Evolutionary conservation across 2,888 invertebrate genomes (phyloP), one percentile per base, ranked within the genome.

Genomic region (Nysson spinosus): DNA sequence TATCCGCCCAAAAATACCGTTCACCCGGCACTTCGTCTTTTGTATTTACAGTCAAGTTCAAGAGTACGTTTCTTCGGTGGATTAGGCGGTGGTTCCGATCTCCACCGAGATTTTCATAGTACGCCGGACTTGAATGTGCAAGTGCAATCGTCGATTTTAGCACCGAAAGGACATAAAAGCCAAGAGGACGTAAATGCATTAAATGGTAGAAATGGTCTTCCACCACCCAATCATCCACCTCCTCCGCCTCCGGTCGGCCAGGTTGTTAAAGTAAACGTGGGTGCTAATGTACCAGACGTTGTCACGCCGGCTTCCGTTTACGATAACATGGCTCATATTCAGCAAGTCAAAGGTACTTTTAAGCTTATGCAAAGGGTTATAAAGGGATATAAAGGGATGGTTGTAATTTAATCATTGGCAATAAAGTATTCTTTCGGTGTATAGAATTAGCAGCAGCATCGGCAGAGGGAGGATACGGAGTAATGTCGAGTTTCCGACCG

Each of bases 401-500:
- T n/a, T n/a, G n/a, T n/a, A n/a, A n/a, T n/a, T n/a, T n/a, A n/a
- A n/a, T n/a, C n/a, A n/a, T n/a, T n/a, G n/a, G n/a, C n/a, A n/a
- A n/a, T n/a, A 24, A 24, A 24, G 24, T 24, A 5, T 5, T 5
- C 9, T 9, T 9, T 24, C 24, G 5, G 24, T 28, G 55, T 58
- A 78, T 84, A 69, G 90, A 90, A 70, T 66, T 86, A 30, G 86
- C 86, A 11, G 86, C 87, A 16, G 85, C 86, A 0, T 80, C 86
- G 4, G 77, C 81, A 3, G 86, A 86, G 35, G 88, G 88, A 35
- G 88, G 88, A 28, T 87, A 89, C 51, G 89, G 89, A 34, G 91
- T 94, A 47, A 93, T 93, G 87, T 96, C 96, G 49, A 95, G 96
- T 81, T 97, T 97, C 89, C 93, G 96, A 78, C 97, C 97, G 5